Evolutionary conservation across 2,113 vertebrate genomes (phyloP).

Genomic region (Ctenomys sociabilis): DNA sequence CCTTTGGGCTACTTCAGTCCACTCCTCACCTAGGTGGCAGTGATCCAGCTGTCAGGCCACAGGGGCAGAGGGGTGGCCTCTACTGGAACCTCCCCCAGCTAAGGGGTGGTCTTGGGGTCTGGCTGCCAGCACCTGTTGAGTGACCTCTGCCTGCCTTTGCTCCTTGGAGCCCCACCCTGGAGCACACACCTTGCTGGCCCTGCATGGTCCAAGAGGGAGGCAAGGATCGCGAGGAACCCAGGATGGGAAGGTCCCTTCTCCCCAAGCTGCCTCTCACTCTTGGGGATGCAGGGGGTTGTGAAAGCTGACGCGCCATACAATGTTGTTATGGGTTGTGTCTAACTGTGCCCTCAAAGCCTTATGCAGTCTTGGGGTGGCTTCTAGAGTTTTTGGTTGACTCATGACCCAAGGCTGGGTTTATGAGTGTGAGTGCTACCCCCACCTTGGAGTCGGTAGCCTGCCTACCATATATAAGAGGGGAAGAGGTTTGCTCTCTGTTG

Average conservation of each 20-base stretch:
- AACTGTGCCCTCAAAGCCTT: too few species aligned
- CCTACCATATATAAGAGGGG: too few species aligned
- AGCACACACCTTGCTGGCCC: neutral
- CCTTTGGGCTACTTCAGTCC: neutral
- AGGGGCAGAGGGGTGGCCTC: neutral
- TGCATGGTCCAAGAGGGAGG: neutral
- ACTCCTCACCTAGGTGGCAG: accelerated
- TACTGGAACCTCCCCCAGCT: neutral
- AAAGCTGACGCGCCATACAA: neutral
- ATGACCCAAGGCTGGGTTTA: too few species aligned
- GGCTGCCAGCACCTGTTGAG: accelerated
- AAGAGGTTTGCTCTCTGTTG: too few species aligned
- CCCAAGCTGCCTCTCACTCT: neutral
- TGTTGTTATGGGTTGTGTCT: too few species aligned
- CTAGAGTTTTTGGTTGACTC: too few species aligned
- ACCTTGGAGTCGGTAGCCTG: too few species aligned
- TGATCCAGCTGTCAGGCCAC: neutral
- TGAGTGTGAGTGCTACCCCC: too few species aligned
- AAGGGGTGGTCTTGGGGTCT: neutral
- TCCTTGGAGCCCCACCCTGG: neutral
- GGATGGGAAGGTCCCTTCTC: neutral
- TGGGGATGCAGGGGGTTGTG: neutral
- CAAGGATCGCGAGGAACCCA: accelerated
- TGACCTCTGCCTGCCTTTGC: accelerated
- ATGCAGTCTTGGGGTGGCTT: too few species aligned